Evolutionary conservation across 1,140 invertebrate species (phyloP), one percentile per base, ranked within the genome.

Genomic region (Acyrthosiphon pisum): DNA sequence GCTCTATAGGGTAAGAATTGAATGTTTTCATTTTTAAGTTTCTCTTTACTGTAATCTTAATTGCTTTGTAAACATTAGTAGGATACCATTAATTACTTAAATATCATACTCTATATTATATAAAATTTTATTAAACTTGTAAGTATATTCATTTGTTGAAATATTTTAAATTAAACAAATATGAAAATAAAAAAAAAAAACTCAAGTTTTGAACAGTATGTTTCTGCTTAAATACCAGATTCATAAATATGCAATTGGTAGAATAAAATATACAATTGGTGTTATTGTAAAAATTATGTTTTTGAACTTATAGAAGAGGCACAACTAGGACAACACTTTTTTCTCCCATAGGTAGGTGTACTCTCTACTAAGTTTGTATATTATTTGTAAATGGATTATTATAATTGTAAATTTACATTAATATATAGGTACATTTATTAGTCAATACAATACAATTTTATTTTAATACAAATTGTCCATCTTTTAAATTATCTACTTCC

Each of bases 1-100:
- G 96, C 93, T 96, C 96, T 94, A 96, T 96, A 95, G 96, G 96
- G 96, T 96, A 94, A 96, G 96, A 96, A 93, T 90, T 46, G 46
- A 86, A 30, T 86, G 23, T 30, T 46, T 41, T 86, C 18, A 6
- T 22, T 53, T 50, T 23, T 23, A 53, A 50, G 14, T 50, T 50
- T 50, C 14, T 50, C 2, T 8, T 50, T 18, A 50, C 48, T 50
- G 11, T 50, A 18, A 50, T 50, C 48, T 76, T 76, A 76, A 76
- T n/a, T 76, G 30, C 11, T 76, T 76, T 76, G 26, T 30, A n/a
- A 30, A 35, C n/a, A 76, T 76, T 76, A 76, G 60, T 30, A 11
- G 8, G 14, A 50, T 18, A 50, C 11, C 11, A 46, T 46, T 46
- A 46, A 46, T 46, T 46, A 50, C 48, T 18, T 18, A 18, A 50